Percentiles rank a stretch among this genome's conserved stretches.
Conservation (phyloP, 2,888 invertebrate species). For the Ophioninae sp. region DNA sequence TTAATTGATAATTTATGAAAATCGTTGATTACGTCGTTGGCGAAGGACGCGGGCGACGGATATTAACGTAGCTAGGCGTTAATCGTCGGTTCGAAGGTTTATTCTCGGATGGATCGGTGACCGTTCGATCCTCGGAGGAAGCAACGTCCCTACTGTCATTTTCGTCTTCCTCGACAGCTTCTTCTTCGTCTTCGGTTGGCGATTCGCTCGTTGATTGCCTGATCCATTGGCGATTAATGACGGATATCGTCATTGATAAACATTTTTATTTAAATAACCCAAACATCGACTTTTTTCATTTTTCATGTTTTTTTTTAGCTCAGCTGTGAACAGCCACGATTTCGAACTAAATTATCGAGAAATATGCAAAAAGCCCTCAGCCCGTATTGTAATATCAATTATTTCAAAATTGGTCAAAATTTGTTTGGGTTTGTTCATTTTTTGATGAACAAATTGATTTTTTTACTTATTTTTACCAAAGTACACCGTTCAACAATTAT, state of each 20-base stretch:
- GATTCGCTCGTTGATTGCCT: conserved; percentile 67
- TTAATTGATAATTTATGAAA: conserved; percentile 55
- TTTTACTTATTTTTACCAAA: neutral
- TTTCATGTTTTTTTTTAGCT: neutral
- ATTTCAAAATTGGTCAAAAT: too few relatives aligned
- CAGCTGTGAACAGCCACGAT: neutral
- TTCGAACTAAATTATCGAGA: neutral
- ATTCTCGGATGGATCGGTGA: conserved; percentile 72
- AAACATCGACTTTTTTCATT: too few relatives aligned
- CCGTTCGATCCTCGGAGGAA: conserved; percentile 73
- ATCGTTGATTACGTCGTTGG: conserved; percentile 68
- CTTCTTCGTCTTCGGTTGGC: conserved; percentile 70
- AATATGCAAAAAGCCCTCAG: neutral
- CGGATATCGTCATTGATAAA: neutral
- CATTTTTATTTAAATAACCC: neutral
- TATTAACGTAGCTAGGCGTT: conserved; percentile 76
- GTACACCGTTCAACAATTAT: neutral
- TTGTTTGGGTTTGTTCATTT: too few relatives aligned
- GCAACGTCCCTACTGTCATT: conserved; percentile 81
- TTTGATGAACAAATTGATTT: too few relatives aligned
- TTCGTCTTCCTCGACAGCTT: conserved; percentile 72
- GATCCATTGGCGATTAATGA: neutral
- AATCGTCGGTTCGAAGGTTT: conserved; percentile 68
- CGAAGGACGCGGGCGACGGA: conserved; percentile 75
- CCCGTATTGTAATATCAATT: neutral